Evolutionary conservation across 92 coral and sea anemone species (phyloP), one percentile per base, ranked within the genome.

Genomic region (Ricordea florida): DNA sequence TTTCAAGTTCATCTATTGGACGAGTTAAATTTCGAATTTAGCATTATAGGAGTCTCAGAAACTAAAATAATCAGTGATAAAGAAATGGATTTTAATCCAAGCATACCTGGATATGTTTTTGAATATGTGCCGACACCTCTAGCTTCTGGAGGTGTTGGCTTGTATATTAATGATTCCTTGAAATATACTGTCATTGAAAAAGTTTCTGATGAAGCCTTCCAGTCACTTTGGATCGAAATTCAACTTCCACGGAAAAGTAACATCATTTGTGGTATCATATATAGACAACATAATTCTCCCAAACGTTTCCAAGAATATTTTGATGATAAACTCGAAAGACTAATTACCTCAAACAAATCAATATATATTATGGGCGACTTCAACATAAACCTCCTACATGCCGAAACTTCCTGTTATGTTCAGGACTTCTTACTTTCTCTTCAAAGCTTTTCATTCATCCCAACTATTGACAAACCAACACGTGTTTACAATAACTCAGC

Each of bases 161-260:
- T 80, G 80, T 81, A 81, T 72, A 63, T 80, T 30, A 62, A 40
- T 27, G 58, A 75, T 32, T 36, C 27, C 10, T 74, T 73, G 25
- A 67, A 30, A 36, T 80, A 58, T 28, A 57, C 70, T 11, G 44
- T 80, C 15, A 28, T 71, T 37, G 80, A 57, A 22, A 80, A 45
- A 51, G 64, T 38, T 1, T 64, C 76, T 10, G 69, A 79, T 26
- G 78, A 79, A 29, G 48, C 78, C 32, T 83, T 83, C 49, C 83
- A 74, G 52, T 78, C 78, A 6, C 61, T 83, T 32, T 83, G 78
- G 83, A 55, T 84, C 51, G 89, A 84, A 69, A 84, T 77, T 13
- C 58, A 78, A 7, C 40, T 48, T 27, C 15, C 20, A 6, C 55
- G 51, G n/a, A 61, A 70, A 77, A 13, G 38, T 21, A 84, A 84